Conservation (phyloP, 2,888 invertebrate species). For the Synanthedon vespiformis region DNA sequence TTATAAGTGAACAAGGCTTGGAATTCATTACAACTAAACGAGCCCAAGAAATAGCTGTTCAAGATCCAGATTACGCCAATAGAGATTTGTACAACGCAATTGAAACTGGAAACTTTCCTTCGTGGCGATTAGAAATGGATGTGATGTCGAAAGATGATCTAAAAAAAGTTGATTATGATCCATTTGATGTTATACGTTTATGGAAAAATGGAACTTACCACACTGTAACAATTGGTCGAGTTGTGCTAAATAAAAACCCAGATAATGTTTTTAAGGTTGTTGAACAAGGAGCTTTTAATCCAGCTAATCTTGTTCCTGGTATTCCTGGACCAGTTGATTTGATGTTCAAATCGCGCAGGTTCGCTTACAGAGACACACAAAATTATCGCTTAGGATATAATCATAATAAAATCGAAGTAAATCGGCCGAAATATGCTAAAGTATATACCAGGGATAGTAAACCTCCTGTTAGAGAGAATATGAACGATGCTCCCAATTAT, state of each 20-base stretch:
- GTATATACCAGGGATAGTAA: constrained; percentile 58
- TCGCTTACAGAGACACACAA: constrained; percentile 37
- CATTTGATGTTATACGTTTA: constrained; percentile 37
- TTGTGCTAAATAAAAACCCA: constrained; percentile 30
- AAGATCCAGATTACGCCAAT: constrained; percentile 83
- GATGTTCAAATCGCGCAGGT: constrained; percentile 29
- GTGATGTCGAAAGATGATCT: constrained; percentile 28
- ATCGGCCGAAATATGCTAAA: constrained; percentile 30
- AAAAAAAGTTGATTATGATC: constrained; percentile 30
- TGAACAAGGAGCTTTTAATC: constrained; percentile 36
- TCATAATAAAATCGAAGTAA: constrained; percentile 35
- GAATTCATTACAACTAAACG: constrained; percentile 73
- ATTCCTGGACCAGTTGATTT: constrained; percentile 40
- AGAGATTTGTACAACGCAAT: constrained; percentile 87
- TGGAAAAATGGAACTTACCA: constrained; percentile 46
- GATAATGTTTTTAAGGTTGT: constrained; percentile 34
- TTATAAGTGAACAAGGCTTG: constrained; percentile 86
- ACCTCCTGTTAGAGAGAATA: constrained; percentile 79
- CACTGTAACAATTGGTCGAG: constrained; percentile 30
- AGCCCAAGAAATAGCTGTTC: constrained; percentile 71
- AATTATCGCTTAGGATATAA: constrained; percentile 40
- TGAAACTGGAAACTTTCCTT: constrained; percentile 63
- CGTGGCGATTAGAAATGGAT: constrained; percentile 45
- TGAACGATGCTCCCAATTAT: constrained; percentile 90
- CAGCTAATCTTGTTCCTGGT: constrained; percentile 45